These are phyloP conservation scores for Portunus trituberculatus DNA, from an alignment of 1,140 invertebrate genomes.

Conservation along the genomic window DNA sequence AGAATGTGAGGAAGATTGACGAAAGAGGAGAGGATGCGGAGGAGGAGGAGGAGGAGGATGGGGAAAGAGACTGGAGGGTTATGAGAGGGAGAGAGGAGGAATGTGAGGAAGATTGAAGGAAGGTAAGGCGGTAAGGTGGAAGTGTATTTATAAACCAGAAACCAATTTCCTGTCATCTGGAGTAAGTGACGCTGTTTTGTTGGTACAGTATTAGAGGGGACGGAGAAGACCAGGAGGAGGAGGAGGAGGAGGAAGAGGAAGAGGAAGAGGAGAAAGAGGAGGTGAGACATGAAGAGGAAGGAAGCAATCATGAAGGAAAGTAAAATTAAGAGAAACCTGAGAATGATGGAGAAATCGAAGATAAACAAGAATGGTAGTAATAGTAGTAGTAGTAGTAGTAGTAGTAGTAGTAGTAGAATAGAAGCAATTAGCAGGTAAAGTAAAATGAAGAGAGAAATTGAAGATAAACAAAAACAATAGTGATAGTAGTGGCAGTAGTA, in stretches of 20 bases:
- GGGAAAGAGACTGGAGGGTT: neutral
- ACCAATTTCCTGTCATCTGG: neutral
- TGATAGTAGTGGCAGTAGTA: neutral
- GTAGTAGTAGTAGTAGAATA: neutral
- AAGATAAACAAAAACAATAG: neutral
- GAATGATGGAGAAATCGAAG: neutral
- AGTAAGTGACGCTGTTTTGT: neutral
- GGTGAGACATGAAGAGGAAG: conserved; percentile 1
- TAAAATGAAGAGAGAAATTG: too few relatives aligned
- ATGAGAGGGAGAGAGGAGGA: neutral
- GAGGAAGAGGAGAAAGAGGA: neutral
- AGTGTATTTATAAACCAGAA: neutral
- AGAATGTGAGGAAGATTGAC: too few relatives aligned
- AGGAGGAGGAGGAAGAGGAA: conserved; percentile 9
- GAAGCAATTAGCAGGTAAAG: too few relatives aligned
- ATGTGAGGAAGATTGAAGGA: neutral
- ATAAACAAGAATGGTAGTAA: neutral
- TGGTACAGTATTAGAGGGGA: neutral
- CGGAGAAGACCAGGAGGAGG: neutral
- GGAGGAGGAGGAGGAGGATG: neutral
- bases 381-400: conserved; percentile 37
- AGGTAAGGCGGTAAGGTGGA: neutral
- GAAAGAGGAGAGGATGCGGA: neutral
- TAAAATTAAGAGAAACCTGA: neutral
- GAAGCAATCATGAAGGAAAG: neutral